Evolutionary conservation across 30 jellyfish, hydroid and myxozoan species (phyloP).

Genomic region (Catostylus mosaicus): DNA sequence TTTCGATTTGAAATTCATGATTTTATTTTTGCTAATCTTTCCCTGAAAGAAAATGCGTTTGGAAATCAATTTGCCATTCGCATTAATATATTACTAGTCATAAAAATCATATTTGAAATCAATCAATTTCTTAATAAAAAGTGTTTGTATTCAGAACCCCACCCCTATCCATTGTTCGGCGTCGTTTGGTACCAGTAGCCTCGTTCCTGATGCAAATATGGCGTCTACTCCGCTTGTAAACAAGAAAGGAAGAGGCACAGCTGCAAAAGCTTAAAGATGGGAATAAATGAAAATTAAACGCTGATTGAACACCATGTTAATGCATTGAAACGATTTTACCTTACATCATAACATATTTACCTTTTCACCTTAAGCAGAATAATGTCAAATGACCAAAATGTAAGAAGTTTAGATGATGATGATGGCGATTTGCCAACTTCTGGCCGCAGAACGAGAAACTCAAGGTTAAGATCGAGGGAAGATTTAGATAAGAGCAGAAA

Average conservation of each 20-base stretch:
- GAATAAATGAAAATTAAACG: not conserved
- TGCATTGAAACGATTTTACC: not conserved
- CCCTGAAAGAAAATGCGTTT: too few relatives aligned
- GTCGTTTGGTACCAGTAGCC: conserved; percentile 72
- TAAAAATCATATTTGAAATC: too few relatives aligned
- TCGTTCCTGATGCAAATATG: conserved; percentile 51
- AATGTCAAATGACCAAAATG: conserved; percentile 23
- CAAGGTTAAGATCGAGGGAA: conserved; percentile 22
- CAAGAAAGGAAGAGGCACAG: conserved; percentile 16
- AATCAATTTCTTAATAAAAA: too few relatives aligned
- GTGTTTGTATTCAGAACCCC: too few relatives aligned
- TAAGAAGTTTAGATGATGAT: not conserved
- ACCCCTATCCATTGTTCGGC: too few relatives aligned
- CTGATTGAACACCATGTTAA: not conserved
- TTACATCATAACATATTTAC: not conserved
- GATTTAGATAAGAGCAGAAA: conserved; percentile 41
- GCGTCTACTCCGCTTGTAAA: conserved; percentile 75
- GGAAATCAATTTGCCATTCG: too few relatives aligned
- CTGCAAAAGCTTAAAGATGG: not conserved
- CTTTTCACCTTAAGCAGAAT: not conserved
- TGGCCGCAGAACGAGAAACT: conserved; percentile 5
- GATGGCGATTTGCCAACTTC: conserved; percentile 41
- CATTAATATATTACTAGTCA: too few relatives aligned
- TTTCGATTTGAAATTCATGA: too few relatives aligned
- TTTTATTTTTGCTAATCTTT: too few relatives aligned